phyloP scores from a whole-genome alignment of 1,140 invertebrate genomes.

The Pachypeltis micranthus region DNA sequence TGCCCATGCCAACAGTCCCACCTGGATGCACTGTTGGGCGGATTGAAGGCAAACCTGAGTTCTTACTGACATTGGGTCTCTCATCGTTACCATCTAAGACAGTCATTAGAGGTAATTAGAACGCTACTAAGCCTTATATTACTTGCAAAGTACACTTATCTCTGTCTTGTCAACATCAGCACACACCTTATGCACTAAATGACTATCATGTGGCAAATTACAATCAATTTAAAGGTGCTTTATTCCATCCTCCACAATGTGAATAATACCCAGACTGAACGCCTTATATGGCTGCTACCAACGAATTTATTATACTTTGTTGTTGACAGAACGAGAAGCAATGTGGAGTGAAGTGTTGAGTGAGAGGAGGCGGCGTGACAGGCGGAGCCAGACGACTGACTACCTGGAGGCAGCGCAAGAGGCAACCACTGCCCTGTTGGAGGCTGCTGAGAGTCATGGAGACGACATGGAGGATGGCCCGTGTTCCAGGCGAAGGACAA shows the following conservation, averaged over 20 bases:
- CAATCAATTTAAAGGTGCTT: too few relatives aligned
- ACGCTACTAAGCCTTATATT: constrained; percentile 6
- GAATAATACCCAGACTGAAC: too few relatives aligned
- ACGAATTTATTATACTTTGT: constrained; percentile 22
- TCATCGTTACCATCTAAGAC: background rate
- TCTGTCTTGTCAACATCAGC: too few relatives aligned
- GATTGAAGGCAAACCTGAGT: constrained; percentile 20
- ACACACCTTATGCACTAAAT: too few relatives aligned
- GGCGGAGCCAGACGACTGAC: constrained; percentile 36
- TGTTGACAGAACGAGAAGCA: constrained; percentile 35
- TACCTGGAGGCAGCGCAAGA: constrained; percentile 29
- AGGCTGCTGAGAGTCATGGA: too few relatives aligned
- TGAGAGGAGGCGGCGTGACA: constrained; percentile 38
- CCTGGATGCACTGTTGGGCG: background rate
- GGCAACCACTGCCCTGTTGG: constrained; percentile 7
- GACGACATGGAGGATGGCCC: background rate
- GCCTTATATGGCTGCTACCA: background rate
- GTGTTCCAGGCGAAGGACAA: background rate
- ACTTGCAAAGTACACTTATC: too few relatives aligned
- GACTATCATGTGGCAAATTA: too few relatives aligned
- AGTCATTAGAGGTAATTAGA: constrained; percentile 5
- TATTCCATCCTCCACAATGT: too few relatives aligned
- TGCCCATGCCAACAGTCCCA: constrained; percentile 21
- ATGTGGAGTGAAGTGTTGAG: constrained; percentile 38
- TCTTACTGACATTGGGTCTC: constrained; percentile 20